Evolutionary conservation across 2,113 vertebrate species (phyloP).

Genomic region (Myiopsitta monachus): DNA sequence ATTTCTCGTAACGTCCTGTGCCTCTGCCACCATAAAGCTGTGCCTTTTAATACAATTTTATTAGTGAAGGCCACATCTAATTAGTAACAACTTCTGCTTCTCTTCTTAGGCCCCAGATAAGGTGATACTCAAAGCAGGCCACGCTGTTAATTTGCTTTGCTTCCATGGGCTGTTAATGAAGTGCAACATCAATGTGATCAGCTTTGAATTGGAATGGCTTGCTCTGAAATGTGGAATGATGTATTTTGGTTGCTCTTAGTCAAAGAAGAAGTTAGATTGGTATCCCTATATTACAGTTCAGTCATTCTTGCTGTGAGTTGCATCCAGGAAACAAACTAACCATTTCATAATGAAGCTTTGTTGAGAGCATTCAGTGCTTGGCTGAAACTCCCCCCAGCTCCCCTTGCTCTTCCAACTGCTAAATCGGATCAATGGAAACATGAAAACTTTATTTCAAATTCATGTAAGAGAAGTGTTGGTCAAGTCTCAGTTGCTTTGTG

Average conservation of each 20-base stretch:
- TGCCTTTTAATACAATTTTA: not conserved
- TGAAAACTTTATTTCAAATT: not conserved
- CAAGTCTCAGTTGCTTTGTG: not conserved
- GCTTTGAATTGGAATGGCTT: not conserved
- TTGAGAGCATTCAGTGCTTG: not conserved
- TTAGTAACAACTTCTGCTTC: not conserved
- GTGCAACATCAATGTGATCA: not conserved
- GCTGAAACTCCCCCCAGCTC: not conserved
- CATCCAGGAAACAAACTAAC: not conserved
- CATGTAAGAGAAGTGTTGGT: not conserved
- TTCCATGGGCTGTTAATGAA: not conserved
- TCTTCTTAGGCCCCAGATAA: not conserved
- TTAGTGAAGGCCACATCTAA: not conserved
- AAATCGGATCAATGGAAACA: rapidly evolving
- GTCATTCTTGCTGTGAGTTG: not conserved
- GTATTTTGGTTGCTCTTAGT: not conserved
- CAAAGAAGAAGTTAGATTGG: not conserved
- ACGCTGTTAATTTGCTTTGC: not conserved
- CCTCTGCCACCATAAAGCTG: not conserved
- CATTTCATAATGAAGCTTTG: not conserved
- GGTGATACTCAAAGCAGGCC: not conserved
- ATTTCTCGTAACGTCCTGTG: not conserved
- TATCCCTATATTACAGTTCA: not conserved
- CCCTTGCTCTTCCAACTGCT: not conserved
- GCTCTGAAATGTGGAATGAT: not conserved